A percentile compares a stretch with the other conserved stretches of the same genome.
Evolutionary conservation across 2,113 vertebrate species (phyloP).

Genomic region (Pteruthius melanotis): DNA sequence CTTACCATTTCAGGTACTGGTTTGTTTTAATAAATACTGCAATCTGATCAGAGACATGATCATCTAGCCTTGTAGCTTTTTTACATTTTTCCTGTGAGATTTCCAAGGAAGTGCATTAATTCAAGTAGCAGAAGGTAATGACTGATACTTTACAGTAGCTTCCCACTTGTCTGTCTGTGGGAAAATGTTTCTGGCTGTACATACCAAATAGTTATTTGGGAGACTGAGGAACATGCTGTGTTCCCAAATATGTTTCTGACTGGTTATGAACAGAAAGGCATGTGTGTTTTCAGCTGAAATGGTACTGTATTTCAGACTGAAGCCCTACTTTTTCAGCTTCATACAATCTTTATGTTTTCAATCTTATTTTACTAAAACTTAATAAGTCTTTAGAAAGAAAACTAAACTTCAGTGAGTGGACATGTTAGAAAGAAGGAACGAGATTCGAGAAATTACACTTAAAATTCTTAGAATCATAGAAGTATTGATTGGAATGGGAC

Average conservation of each 20-base stretch:
- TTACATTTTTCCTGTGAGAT: neutral
- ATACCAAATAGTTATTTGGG: neutral
- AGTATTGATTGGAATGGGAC: neutral
- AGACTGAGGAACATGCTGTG: neutral
- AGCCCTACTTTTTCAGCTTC: neutral
- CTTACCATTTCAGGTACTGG: neutral
- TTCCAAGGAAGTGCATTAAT: neutral
- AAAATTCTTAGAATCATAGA: neutral
- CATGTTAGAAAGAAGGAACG: neutral
- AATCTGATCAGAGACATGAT: neutral
- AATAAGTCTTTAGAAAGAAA: neutral
- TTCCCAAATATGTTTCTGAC: neutral
- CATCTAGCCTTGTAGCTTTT: neutral
- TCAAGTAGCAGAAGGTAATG: neutral
- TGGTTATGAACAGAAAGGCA: neutral
- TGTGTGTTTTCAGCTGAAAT: neutral
- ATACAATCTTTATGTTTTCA: neutral
- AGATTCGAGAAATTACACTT: neutral
- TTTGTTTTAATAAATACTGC: neutral
- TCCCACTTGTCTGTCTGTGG: neutral
- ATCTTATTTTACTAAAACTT: neutral
- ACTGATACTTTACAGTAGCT: neutral
- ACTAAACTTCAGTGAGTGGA: neutral
- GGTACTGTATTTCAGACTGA: neutral
- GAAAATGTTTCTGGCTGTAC: neutral